phyloP scores from a whole-genome alignment of 1,140 invertebrate genomes.

The Caerostris extrusa region DNA sequence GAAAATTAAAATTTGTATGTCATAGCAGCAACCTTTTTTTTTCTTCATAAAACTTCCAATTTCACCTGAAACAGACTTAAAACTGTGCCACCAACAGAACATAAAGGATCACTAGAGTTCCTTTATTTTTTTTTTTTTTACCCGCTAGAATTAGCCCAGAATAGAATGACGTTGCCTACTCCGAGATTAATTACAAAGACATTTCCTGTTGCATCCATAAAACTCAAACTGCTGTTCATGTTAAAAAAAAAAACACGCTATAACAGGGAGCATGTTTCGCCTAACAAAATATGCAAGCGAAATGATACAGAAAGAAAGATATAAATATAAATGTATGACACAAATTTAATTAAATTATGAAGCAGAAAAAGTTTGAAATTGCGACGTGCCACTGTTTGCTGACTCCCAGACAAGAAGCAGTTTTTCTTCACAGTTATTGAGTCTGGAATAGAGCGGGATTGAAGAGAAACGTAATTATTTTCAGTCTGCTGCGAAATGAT shows the following conservation, averaged over 20 bases:
- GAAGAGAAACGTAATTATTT: slow-evolving; percentile 33
- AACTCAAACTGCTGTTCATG: background rate
- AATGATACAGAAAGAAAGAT: background rate
- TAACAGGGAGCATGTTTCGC: background rate
- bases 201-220: background rate
- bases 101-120: no score
- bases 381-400: background rate
- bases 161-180: background rate
- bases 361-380: background rate
- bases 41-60: no score
- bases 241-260: background rate
- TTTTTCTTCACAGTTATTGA: slow-evolving; percentile 37
- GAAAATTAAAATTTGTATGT: no score
- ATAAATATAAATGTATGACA: background rate
- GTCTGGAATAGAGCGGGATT: slow-evolving; percentile 3
- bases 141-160: no score
- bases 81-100: no score
- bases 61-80: no score
- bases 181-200: background rate
- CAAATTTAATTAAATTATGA: slow-evolving; percentile 20
- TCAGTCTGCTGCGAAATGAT: background rate
- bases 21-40: no score
- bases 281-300: background rate
- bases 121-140: no score
- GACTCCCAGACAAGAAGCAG: background rate